Conservation (phyloP, 2,888 invertebrate genomes). For the Emmelina monodactyla region DNA sequence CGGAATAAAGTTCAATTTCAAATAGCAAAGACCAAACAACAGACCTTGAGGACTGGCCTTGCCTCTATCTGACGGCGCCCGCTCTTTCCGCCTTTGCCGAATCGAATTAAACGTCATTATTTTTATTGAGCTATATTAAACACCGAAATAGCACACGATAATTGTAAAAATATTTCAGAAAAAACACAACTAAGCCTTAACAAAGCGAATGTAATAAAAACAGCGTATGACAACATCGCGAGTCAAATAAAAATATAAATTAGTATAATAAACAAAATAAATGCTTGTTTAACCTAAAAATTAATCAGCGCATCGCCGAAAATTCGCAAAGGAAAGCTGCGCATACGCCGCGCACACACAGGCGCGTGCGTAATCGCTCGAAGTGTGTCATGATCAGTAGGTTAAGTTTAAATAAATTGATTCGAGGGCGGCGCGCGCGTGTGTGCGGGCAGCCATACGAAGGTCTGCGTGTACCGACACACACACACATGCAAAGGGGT, state of each 20-base stretch:
- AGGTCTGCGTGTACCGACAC: not conserved
- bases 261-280: no score
- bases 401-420: constrained; percentile 63
- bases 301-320: constrained; percentile 7
- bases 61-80: constrained; percentile 55
- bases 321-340: constrained; percentile 3
- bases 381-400: constrained; percentile 66
- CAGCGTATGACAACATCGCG: no score
- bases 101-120: constrained; percentile 55
- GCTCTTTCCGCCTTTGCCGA: constrained; percentile 64
- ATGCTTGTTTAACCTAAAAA: not conserved
- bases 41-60: constrained; percentile 57
- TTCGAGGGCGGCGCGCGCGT: constrained; percentile 34
- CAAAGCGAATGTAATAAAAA: no score
- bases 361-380: constrained; percentile 46
- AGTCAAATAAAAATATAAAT: no score
- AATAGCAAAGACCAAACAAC: constrained; percentile 14
- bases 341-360: constrained; percentile 21
- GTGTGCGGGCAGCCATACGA: constrained; percentile 5
- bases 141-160: no score
- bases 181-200: no score
- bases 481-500: no score
- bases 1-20: constrained; percentile 20
- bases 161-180: no score
- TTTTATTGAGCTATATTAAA: constrained; percentile 33